Evolutionary conservation across 2,888 invertebrate species (phyloP).

Genomic region (Ophion obscuratus): DNA sequence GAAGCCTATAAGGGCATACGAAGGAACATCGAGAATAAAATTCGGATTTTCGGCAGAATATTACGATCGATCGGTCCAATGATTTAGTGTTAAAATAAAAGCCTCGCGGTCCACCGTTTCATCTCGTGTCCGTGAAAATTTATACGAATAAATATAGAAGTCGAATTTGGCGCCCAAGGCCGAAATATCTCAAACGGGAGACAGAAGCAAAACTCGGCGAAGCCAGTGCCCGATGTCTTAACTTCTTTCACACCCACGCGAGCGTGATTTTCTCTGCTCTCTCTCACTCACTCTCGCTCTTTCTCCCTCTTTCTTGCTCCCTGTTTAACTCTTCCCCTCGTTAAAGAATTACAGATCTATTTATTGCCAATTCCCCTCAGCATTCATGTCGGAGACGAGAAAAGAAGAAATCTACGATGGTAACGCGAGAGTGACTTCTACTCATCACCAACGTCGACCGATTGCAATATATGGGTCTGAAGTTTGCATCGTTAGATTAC

Average conservation of each 20-base stretch:
- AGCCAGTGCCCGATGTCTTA: slow-evolving; percentile 11
- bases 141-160: slow-evolving; percentile 64
- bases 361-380: slow-evolving; percentile 12
- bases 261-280: neutral
- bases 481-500: no score
- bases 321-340: neutral
- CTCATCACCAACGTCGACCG: no score
- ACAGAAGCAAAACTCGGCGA: slow-evolving; percentile 25
- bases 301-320: neutral
- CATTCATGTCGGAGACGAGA: neutral
- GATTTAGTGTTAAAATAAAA: neutral
- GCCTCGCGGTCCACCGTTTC: neutral
- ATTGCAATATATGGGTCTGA: neutral
- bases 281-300: neutral
- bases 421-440: slow-evolving; percentile 15
- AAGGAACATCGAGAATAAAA: no score
- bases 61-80: no score
- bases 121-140: slow-evolving; percentile 60
- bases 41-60: no score
- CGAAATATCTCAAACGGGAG: slow-evolving; percentile 20
- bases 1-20: no score
- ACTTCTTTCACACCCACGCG: slow-evolving; percentile 31
- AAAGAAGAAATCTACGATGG: neutral
- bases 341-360: slow-evolving; percentile 14
- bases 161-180: slow-evolving; percentile 62